Evolutionary conservation across 2,888 invertebrate genomes (phyloP).

Genomic region (Tipula helvola): DNA sequence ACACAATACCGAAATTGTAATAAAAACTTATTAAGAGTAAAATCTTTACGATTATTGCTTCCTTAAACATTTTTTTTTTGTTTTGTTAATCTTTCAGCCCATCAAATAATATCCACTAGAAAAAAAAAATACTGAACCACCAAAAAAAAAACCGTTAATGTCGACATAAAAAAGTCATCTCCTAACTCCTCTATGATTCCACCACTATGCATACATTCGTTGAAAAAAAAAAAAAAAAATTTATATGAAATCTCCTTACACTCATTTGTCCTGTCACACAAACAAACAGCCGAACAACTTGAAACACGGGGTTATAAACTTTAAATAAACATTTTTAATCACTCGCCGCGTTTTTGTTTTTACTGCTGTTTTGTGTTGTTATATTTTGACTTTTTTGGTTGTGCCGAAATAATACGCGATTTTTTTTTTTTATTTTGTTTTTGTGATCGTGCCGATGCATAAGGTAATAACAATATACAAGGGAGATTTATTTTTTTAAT

Average conservation of each 20-base stretch:
- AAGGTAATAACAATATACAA: conserved; percentile 12
- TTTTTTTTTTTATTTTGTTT: conserved; percentile 11
- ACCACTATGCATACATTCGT: not conserved
- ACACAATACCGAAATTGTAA: not conserved
- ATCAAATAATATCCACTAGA: not conserved
- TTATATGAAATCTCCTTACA: not conserved
- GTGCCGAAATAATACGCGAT: conserved; percentile 9
- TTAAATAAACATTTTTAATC: conserved; percentile 22
- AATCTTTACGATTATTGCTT: conserved; percentile 4
- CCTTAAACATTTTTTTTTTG: not conserved
- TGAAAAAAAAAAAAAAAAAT: not conserved
- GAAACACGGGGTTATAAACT: conserved; percentile 18
- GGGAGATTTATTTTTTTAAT: conserved; percentile 6
- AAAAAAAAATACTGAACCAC: not conserved
- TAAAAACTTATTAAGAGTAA: not conserved
- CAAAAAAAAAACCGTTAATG: not conserved
- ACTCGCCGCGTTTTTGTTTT: conserved; percentile 17
- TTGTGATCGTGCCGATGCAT: conserved; percentile 19
- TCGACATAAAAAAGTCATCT: conserved; percentile 8
- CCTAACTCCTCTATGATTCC: not conserved
- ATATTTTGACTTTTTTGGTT: not conserved
- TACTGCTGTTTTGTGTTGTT: not conserved
- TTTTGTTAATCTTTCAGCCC: not conserved
- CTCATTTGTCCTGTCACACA: conserved; percentile 6
- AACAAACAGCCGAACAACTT: not conserved